Evolutionary conservation across 2,888 invertebrate genomes (phyloP), one percentile per base, ranked within the genome.

Genomic region (Hanleya hanleyi): DNA sequence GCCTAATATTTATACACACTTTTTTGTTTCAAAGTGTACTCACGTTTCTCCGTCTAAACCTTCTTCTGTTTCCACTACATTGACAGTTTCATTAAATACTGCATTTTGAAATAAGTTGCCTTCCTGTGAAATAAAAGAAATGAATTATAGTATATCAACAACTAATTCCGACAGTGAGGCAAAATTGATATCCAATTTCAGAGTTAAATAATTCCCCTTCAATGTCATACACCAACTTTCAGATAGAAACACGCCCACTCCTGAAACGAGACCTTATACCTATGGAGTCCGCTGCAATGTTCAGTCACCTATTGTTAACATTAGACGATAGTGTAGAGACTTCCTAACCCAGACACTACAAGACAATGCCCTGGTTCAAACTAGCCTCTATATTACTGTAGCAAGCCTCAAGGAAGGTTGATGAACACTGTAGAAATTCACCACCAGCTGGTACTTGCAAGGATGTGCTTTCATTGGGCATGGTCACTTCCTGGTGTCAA

Each of bases 1-100:
- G n/a, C n/a, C n/a, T n/a, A n/a, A n/a, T n/a, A n/a, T n/a, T n/a
- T n/a, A n/a, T n/a, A n/a, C n/a, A n/a, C n/a, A n/a, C n/a, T n/a
- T n/a, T n/a, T n/a, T n/a, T n/a, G n/a, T n/a, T n/a, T 12, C 41
- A 41, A 41, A 18, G 18, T 18, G 9, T 64, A 77, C 90, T 86
- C 83, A 91, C 32, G 98, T 99, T 93, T 99, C 99, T 32, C 98
- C 97, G 90, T 99, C 99, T 74, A 99, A 92, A 70, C 98, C 98
- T 91, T 98, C 97, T 81, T 99, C 98, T 50, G 99, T 93, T 91
- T 99, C 99, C 3, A 97, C 94, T 71, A 99, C 96, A 91, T 96
- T 96, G 37, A 99, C 93, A 0, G 99, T 99, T 92, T 99, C 97
- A 91, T 99, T 99, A 93, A 96, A 99, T 2, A 99, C 97, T 57